Conservation (phyloP, 2,797 vertebrate genomes). For the Eulemur coronatus region DNA sequence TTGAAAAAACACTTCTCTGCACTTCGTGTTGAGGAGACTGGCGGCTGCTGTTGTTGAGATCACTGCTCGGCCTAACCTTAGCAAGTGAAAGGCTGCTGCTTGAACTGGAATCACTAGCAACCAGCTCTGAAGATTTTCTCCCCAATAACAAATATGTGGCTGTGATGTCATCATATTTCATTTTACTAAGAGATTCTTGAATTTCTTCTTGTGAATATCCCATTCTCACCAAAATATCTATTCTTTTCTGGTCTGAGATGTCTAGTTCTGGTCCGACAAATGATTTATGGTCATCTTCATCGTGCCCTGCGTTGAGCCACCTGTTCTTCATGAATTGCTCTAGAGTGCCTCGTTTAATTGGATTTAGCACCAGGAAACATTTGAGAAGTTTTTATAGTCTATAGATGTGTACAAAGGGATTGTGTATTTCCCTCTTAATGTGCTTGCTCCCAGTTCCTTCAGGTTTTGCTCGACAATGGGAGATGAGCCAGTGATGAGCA, state of each 20-base stretch:
- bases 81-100: conserved; percentile 96
- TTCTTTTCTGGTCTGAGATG: too few relatives aligned
- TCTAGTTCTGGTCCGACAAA: too few relatives aligned
- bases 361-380: conserved; percentile 98
- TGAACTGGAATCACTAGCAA: conserved; percentile 95
- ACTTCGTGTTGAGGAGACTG: conserved; percentile 98
- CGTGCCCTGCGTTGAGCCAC: conserved; percentile 97
- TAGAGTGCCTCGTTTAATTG: conserved; percentile 96
- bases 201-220: conserved; percentile 93
- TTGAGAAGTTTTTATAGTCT: conserved; percentile 99
- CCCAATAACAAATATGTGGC: conserved; percentile 97
- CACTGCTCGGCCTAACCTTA: conserved; percentile 94
- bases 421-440: conserved; percentile 97
- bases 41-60: conserved; percentile 92
- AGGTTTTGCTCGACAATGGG: conserved; percentile 98
- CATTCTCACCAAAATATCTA: too few relatives aligned
- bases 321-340: conserved; percentile 99
- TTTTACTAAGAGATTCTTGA: conserved; percentile 97
- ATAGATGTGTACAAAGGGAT: conserved; percentile 99
- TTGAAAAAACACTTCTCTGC: conserved; percentile 95
- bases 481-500: conserved; percentile 96
- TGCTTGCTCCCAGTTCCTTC: conserved; percentile 97
- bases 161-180: conserved; percentile 99
- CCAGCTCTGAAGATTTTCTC: conserved; percentile 96
- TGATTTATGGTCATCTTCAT: conserved; percentile 83